Evolutionary conservation across 2,797 vertebrate species (phyloP).

Genomic region (Karalla daura): DNA sequence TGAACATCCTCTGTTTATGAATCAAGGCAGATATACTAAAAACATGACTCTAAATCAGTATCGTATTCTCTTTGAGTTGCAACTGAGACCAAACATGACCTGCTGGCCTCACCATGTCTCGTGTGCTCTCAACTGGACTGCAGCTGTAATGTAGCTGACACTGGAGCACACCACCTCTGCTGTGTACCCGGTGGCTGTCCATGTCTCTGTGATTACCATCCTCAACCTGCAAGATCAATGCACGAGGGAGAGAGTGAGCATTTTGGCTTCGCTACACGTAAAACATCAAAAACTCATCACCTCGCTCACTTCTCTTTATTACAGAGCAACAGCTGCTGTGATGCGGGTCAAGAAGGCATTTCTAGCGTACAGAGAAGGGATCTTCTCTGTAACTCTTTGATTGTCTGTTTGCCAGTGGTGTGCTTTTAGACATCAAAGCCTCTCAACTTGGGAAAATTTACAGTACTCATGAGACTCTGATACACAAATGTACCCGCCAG

Average conservation of each 20-base stretch:
- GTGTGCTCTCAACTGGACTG: slow-evolving; percentile 76
- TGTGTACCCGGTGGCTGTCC: slow-evolving; percentile 84
- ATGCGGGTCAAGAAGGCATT: slow-evolving; percentile 44
- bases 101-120: slow-evolving; percentile 79
- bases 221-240: slow-evolving; percentile 43
- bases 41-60: too few species aligned
- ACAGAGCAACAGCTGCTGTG: slow-evolving; percentile 59
- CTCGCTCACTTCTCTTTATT: not conserved
- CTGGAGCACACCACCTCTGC: slow-evolving; percentile 70
- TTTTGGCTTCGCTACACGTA: slow-evolving; percentile 45
- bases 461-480: not conserved
- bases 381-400: not conserved
- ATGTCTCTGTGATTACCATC: slow-evolving; percentile 83
- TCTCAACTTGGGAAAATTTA: too few species aligned
- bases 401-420: not conserved
- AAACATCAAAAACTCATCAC: not conserved
- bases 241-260: slow-evolving; percentile 65
- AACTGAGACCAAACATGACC: slow-evolving; percentile 81
- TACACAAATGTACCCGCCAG: not conserved
- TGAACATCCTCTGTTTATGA: too few species aligned
- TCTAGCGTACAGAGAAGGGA: not conserved
- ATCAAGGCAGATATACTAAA: too few species aligned
- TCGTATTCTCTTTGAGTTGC: too few species aligned
- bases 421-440: too few species aligned
- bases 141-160: slow-evolving; percentile 48